phyloP scores from a whole-genome alignment of 2,797 vertebrate genomes.

The Clamator glandarius region DNA sequence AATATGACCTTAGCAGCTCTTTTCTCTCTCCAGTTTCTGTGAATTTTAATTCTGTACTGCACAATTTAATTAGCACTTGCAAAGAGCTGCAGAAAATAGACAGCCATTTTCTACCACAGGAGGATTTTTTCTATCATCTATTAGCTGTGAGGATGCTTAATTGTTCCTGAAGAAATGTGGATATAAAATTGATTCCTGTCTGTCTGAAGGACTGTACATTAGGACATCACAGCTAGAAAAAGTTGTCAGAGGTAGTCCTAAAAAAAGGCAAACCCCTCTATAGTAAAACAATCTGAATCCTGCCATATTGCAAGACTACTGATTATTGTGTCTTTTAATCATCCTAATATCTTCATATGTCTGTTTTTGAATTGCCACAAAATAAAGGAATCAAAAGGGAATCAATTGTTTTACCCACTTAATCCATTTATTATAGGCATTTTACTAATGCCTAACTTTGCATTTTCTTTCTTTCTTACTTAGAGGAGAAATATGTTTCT shows the following conservation, averaged over 20 bases:
- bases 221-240: not conserved
- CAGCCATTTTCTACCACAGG: not conserved
- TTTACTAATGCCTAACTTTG: not conserved
- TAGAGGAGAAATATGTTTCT: not conserved
- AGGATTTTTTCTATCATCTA: not conserved
- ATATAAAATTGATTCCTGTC: not conserved
- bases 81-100: conserved; percentile 8
- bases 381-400: not conserved
- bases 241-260: not conserved
- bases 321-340: not conserved
- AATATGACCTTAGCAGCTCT: not conserved
- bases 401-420: not conserved
- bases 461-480: not conserved
- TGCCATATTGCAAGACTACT: not conserved
- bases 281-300: not conserved
- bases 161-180: not conserved
- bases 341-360: not conserved
- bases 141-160: not conserved
- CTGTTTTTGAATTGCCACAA: not conserved
- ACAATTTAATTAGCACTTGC: conserved; percentile 21
- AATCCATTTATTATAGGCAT: not conserved
- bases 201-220: not conserved
- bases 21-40: not conserved
- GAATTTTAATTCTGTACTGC: conserved; percentile 44
- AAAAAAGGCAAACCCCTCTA: not conserved